These are phyloP conservation scores for Empidonax traillii DNA, from an alignment of 2,113 vertebrate genomes.

Conservation along the genomic window DNA sequence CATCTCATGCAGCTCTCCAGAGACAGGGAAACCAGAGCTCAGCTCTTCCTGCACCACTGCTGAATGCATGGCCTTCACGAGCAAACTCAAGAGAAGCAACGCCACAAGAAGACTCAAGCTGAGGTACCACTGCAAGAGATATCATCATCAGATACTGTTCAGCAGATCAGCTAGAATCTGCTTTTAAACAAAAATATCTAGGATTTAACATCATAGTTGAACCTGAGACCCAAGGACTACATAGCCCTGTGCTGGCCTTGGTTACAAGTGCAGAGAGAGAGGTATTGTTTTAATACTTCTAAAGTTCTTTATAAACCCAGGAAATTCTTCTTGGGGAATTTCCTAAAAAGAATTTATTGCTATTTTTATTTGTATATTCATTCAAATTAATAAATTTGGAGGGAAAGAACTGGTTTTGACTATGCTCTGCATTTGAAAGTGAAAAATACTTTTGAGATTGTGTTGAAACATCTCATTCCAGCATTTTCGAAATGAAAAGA, in stretches of 20 bases:
- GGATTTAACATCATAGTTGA: not conserved
- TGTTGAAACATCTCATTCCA: not conserved
- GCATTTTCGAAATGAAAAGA: conserved; percentile 1
- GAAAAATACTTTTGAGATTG: not conserved
- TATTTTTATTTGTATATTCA: not conserved
- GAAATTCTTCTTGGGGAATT: not conserved
- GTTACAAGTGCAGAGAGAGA: not conserved
- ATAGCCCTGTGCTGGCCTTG: not conserved
- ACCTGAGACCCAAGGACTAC: not conserved
- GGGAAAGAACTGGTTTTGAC: not conserved
- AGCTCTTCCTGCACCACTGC: not conserved
- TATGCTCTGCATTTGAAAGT: not conserved
- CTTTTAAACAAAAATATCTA: not conserved
- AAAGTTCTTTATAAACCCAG: not conserved
- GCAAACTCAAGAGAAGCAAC: not conserved
- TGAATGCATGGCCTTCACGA: not conserved
- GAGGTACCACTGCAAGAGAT: not conserved
- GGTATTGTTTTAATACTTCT: not conserved
- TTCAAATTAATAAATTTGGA: not conserved
- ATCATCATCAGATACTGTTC: not conserved
- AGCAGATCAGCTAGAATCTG: not conserved
- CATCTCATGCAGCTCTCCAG: not conserved
- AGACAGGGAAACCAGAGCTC: not conserved
- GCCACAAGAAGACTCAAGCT: not conserved
- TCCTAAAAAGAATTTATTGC: not conserved